These are phyloP conservation scores for Hoplostethus mediterraneus DNA, from an alignment of 2,797 vertebrate genomes.

Conservation along the genomic window DNA sequence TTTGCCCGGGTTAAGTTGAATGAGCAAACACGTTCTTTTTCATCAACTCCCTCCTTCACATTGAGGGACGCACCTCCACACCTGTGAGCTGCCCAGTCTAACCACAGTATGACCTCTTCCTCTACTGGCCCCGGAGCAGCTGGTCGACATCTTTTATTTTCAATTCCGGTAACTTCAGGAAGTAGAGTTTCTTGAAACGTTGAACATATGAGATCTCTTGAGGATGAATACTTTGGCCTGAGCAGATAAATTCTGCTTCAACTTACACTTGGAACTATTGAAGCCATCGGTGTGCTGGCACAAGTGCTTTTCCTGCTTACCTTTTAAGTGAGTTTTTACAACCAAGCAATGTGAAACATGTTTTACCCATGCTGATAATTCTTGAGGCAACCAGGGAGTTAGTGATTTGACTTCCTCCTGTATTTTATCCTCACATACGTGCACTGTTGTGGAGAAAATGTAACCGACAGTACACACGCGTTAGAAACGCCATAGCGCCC, in stretches of 20 bases:
- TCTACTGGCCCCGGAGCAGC: too few species aligned
- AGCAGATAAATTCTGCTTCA: not conserved
- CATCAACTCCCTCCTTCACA: too few species aligned
- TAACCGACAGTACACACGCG: not conserved
- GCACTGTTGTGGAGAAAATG: constrained; percentile 3
- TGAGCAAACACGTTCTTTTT: constrained; percentile 51
- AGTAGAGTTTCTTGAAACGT: too few species aligned
- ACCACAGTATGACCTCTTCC: too few species aligned
- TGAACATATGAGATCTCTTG: not conserved
- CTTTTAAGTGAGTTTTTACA: not conserved
- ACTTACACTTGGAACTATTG: constrained; percentile 18
- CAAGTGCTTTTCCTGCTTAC: not conserved
- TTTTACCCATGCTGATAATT: not conserved
- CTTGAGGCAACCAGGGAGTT: not conserved
- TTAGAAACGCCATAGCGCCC: not conserved
- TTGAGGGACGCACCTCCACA: too few species aligned
- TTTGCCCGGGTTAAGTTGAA: constrained; percentile 65
- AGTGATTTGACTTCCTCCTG: constrained; percentile 12
- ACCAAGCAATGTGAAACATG: not conserved
- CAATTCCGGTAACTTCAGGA: not conserved
- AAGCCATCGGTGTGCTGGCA: not conserved
- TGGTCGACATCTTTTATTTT: constrained; percentile 22
- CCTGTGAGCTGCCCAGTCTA: too few species aligned
- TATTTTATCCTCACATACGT: not conserved
- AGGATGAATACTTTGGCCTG: constrained; percentile 1